phyloP scores from a whole-genome alignment of 1,140 invertebrate genomes.

The Cotesia vestalis region DNA sequence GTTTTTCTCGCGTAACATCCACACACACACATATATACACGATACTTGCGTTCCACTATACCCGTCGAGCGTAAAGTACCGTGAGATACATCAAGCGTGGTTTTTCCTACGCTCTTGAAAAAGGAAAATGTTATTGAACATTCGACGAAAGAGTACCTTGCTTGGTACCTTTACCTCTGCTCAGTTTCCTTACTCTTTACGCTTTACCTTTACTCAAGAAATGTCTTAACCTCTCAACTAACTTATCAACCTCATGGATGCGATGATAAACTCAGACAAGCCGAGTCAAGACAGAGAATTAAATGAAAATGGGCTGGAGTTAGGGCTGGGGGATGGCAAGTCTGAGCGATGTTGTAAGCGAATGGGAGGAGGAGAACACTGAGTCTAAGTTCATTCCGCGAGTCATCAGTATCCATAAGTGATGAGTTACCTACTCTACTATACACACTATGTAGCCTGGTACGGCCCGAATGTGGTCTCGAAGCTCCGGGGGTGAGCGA shows the following conservation, averaged over 20 bases:
- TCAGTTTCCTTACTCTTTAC: neutral
- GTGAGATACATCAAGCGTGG: conserved; percentile 33
- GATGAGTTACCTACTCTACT: conserved; percentile 60
- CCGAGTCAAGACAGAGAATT: conserved; percentile 7
- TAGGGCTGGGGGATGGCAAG: conserved; percentile 10
- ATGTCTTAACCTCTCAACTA: too few species aligned
- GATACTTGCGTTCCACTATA: conserved; percentile 1
- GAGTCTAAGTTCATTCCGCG: conserved; percentile 65
- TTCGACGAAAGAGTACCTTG: conserved; percentile 28
- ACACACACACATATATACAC: too few species aligned
- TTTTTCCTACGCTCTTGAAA: conserved; percentile 38
- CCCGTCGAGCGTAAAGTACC: conserved; percentile 18
- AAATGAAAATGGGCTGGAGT: conserved; percentile 1
- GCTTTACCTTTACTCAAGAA: too few species aligned
- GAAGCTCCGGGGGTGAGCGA: conserved; percentile 29
- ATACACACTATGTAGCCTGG: conserved; percentile 35
- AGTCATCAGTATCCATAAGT: conserved; percentile 68
- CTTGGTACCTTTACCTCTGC: neutral
- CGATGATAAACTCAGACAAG: neutral
- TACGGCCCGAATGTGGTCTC: conserved; percentile 20
- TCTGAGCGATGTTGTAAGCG: conserved; percentile 13
- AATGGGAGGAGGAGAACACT: conserved; percentile 32
- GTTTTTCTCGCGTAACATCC: conserved; percentile 28
- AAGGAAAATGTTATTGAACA: conserved; percentile 63
- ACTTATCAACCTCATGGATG: too few species aligned